Evolutionary conservation across 2,797 vertebrate genomes (phyloP).

Genomic region (Poeciliopsis gracilis): DNA sequence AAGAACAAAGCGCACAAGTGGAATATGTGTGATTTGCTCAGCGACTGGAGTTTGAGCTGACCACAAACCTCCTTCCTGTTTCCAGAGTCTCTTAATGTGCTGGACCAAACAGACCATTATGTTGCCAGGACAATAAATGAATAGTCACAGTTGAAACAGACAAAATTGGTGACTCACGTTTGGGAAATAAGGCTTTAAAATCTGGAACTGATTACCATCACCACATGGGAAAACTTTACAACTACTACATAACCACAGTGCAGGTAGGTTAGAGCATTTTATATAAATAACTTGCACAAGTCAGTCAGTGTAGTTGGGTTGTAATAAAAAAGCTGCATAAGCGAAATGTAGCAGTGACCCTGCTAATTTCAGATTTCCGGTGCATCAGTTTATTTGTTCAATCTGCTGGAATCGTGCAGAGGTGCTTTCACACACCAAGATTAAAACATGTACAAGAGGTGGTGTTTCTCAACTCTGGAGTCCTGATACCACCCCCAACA

Average conservation of each 20-base stretch:
- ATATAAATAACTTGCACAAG: background rate
- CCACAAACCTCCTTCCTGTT: conserved; percentile 58
- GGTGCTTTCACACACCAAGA: conserved; percentile 41
- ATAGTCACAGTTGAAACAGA: conserved; percentile 54
- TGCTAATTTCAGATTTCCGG: conserved; percentile 14
- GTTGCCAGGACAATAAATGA: conserved; percentile 65
- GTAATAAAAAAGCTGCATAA: conserved; percentile 21
- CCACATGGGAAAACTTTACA: conserved; percentile 13
- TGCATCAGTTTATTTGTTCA: conserved; percentile 37
- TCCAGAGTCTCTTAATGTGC: conserved; percentile 56
- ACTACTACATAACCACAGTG: background rate
- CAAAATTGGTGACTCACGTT: conserved; percentile 62
- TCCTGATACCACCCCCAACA: conserved; percentile 29
- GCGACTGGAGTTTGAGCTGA: conserved; percentile 44
- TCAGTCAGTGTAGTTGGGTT: background rate
- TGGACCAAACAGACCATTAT: conserved; percentile 62
- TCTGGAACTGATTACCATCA: conserved; percentile 34
- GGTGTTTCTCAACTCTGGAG: conserved; percentile 33
- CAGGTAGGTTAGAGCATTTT: background rate
- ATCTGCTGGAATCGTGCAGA: conserved; percentile 31
- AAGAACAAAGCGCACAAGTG: conserved; percentile 25
- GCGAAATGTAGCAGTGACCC: background rate
- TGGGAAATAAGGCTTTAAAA: conserved; percentile 40
- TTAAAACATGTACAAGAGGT: conserved; percentile 42
- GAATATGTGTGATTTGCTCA: conserved; percentile 48